phyloP scores from a whole-genome alignment of 2,888 invertebrate genomes.

The Leptopterna dolabrata region DNA sequence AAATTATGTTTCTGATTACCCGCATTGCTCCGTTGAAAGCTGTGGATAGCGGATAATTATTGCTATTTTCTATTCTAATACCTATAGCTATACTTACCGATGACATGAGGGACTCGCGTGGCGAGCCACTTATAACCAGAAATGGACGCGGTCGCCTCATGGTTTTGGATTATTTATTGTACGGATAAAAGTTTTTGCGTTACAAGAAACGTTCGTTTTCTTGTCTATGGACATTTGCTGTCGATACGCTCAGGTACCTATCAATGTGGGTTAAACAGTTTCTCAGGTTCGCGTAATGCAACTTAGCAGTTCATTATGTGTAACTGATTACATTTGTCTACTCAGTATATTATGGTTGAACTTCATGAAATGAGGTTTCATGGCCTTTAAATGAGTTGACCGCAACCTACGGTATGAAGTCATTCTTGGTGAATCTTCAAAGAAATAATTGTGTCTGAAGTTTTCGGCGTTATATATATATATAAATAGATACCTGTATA shows the following conservation, averaged over 20 bases:
- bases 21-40: background rate
- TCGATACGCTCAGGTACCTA: background rate
- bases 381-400: no score
- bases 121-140: background rate
- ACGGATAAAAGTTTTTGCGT: background rate
- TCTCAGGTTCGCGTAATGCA: background rate
- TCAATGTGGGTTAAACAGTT: background rate
- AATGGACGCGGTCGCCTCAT: background rate
- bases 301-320: background rate
- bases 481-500: no score
- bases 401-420: no score
- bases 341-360: background rate
- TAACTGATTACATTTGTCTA: background rate
- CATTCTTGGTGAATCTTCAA: no score
- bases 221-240: background rate
- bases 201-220: background rate
- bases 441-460: no score
- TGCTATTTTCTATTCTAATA: background rate
- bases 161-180: background rate
- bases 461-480: no score
- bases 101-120: background rate
- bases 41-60: background rate
- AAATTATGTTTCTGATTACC: background rate
- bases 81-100: background rate
- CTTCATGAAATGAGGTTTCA: no score